Evolutionary conservation across 2,888 invertebrate genomes (phyloP).

Genomic region (Lasioglossum pauxillum): DNA sequence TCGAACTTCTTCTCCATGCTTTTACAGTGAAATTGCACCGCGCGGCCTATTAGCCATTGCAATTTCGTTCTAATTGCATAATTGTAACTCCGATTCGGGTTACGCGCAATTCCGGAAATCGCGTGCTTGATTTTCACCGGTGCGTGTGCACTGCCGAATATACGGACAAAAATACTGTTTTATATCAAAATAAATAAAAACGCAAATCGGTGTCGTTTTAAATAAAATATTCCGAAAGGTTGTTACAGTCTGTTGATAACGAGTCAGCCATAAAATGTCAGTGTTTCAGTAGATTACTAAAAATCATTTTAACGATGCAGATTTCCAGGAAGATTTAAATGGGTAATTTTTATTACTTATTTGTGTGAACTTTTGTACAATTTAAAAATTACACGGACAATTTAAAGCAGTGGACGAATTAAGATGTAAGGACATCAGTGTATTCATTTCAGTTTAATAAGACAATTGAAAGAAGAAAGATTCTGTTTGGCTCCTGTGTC

Average conservation of each 20-base stretch:
- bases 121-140: constrained; percentile 1
- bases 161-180: neutral
- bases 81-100: constrained; percentile 21
- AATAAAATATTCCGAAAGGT: neutral
- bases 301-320: too few relatives aligned
- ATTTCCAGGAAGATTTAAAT: too few relatives aligned
- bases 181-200: neutral
- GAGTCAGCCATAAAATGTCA: neutral
- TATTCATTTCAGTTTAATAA: too few relatives aligned
- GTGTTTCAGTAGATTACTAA: too few relatives aligned
- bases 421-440: too few relatives aligned
- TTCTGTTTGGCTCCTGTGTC: too few relatives aligned
- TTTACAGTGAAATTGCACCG: constrained; percentile 25
- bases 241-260: neutral
- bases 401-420: too few relatives aligned
- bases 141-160: neutral
- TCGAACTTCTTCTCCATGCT: constrained; percentile 19
- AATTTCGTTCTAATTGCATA: constrained; percentile 52
- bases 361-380: too few relatives aligned
- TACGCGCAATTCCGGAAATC: constrained; percentile 42
- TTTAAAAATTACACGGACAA: too few relatives aligned
- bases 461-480: too few relatives aligned
- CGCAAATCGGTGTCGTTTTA: neutral
- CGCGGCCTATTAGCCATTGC: constrained; percentile 32
- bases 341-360: too few relatives aligned